Evolutionary conservation across 2,888 invertebrate species (phyloP).

Genomic region (Sarcophaga caerulescens): DNA sequence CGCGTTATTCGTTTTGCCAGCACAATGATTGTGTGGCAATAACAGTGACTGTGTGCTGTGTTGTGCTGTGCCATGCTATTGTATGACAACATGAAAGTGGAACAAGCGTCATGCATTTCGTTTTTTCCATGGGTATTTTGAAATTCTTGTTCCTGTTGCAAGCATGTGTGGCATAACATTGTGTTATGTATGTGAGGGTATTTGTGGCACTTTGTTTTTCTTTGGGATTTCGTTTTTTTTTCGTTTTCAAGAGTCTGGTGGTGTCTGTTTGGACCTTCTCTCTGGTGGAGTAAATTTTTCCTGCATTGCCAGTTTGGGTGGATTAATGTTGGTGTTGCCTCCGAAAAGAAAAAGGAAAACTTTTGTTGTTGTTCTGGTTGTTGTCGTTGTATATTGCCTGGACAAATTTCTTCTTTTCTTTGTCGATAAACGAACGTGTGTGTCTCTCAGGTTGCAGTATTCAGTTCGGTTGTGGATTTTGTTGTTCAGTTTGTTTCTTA

Average conservation of each 20-base stretch:
- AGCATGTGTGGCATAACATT: background rate
- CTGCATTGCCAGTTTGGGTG: slow-evolving; percentile 42
- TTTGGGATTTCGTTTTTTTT: slow-evolving; percentile 16
- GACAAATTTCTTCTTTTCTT: slow-evolving; percentile 28
- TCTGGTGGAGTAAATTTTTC: slow-evolving; percentile 22
- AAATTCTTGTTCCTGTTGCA: slow-evolving; percentile 46
- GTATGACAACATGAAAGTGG: slow-evolving; percentile 42
- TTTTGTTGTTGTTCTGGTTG: slow-evolving; percentile 23
- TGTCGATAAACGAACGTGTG: background rate
- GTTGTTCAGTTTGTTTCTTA: background rate
- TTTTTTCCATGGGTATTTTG: background rate
- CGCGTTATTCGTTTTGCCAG: slow-evolving; percentile 1
- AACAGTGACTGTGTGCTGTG: background rate
- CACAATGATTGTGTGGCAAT: background rate
- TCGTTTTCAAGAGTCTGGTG: background rate
- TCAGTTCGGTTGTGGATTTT: slow-evolving; percentile 33
- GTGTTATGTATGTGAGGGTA: too few relatives aligned
- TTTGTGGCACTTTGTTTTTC: slow-evolving; percentile 32
- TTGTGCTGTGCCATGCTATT: background rate
- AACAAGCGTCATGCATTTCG: slow-evolving; percentile 26
- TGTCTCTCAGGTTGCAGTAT: background rate
- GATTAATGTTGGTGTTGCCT: background rate
- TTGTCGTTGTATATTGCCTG: slow-evolving; percentile 2
- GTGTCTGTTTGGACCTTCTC: slow-evolving; percentile 8
- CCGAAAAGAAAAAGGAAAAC: too few relatives aligned